Conservation (phyloP, 2,888 invertebrate genomes). For the Eilema depressum region DNA sequence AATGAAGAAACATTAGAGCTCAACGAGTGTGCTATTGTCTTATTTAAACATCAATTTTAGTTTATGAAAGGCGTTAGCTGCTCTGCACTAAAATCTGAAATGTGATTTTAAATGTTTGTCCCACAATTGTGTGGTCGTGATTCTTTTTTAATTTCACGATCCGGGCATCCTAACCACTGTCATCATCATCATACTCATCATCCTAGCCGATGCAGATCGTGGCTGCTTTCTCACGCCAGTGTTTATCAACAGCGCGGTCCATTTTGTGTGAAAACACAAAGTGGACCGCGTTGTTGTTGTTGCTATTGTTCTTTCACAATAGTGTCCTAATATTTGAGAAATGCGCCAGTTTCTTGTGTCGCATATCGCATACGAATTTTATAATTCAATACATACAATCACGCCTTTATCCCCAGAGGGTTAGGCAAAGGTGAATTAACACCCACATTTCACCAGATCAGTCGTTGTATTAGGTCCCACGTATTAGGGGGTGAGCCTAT, state of each 20-base stretch:
- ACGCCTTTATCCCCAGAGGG: too few relatives aligned
- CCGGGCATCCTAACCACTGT: background rate
- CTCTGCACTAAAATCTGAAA: background rate
- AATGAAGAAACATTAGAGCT: background rate
- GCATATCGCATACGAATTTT: background rate
- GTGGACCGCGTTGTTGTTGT: conserved; percentile 14
- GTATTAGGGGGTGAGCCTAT: too few relatives aligned
- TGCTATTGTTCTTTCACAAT: conserved; percentile 9
- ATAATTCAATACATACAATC: background rate
- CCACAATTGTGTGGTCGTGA: background rate
- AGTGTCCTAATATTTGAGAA: background rate
- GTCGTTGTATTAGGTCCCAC: too few relatives aligned
- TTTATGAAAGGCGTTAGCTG: background rate
- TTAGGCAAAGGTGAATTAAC: too few relatives aligned
- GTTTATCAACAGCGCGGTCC: conserved; percentile 33
- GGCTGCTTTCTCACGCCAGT: conserved; percentile 32
- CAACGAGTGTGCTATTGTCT: too few relatives aligned
- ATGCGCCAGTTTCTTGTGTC: background rate
- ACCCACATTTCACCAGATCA: too few relatives aligned
- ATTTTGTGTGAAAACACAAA: background rate
- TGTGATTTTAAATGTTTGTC: background rate
- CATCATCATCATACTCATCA: too few relatives aligned
- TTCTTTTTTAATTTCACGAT: background rate
- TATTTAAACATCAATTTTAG: background rate
- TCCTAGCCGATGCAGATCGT: background rate